Base-by-base conservation (phyloP, 2,888 invertebrate species). In the Brachypterus glaber region DNA sequence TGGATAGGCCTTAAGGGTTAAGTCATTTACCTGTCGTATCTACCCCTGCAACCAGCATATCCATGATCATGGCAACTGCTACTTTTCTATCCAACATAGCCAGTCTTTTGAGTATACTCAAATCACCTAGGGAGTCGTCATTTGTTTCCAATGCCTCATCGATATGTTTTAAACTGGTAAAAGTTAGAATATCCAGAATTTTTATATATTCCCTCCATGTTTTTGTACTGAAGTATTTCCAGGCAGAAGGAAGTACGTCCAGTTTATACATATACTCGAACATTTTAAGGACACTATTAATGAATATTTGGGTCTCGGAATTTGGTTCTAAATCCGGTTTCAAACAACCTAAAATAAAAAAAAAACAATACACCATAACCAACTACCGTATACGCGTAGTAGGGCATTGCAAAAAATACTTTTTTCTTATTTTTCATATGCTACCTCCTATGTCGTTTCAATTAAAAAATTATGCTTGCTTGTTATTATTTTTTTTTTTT, bases 231-330 rank as follows among this genome's bases (percentile, higher is more conserved):
- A 58, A 40, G 18, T 52, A 45, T 39, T 52, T 57, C 62, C 64
- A 64, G 1, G 62, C 14, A 3, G 60, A 57, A 1, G 62, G 59
- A n/a, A 49, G 21, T 18, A 64, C 41, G 30, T 67, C 66, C 15
- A 66, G 42, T 35, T 58, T 41, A 38, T 54, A 58, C 37, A 59
- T 43, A 4, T 55, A 41, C 14, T 56, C 45, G 34, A 62, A 58
- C 38, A 60, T 46, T 17, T 48, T 42, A 18, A 54, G 37, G 0
- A 56, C 55, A 29, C 45, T 54, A 21, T 63, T 52, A 11, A 73
- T 66, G 51, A 73, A 55, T 35, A 55, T 56, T 50, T 68, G 63
- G 0, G 63, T 59, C 35, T 64, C 60, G 27, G 66, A 66, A 30
- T 59, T 52, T 1, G 55, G 45, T 0, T 56, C 7, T 18, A 55